phyloP scores from a whole-genome alignment of 2,113 vertebrate species.

The Ia io region DNA sequence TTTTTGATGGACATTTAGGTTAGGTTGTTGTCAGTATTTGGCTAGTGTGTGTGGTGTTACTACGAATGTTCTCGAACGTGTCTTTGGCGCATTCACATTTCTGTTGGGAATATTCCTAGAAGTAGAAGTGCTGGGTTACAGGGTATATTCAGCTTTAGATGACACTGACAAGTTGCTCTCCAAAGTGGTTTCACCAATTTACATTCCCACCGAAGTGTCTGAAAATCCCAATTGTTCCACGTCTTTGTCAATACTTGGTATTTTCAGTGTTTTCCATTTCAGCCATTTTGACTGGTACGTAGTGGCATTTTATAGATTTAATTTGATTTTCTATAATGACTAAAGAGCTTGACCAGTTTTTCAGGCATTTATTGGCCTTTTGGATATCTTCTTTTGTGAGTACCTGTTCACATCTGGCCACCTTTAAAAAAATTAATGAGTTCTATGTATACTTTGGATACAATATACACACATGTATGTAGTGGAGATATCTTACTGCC shows the following conservation, averaged over 20 bases:
- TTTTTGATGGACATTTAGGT: no score
- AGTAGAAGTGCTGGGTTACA: background rate
- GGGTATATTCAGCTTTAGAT: background rate
- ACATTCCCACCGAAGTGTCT: no score
- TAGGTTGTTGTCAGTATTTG: no score
- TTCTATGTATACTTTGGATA: background rate
- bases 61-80: rapidly evolving
- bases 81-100: background rate
- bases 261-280: background rate
- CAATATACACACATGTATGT: background rate
- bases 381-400: background rate
- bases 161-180: background rate
- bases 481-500: rapidly evolving
- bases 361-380: background rate
- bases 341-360: background rate
- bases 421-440: background rate
- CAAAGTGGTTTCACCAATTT: background rate
- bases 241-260: background rate
- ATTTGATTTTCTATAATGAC: background rate
- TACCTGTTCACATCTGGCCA: background rate
- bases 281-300: background rate
- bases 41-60: background rate
- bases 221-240: background rate
- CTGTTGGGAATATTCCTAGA: background rate
- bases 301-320: background rate